Conservation (phyloP, 2,888 invertebrate species). For the Limenitis arthemis region DNA sequence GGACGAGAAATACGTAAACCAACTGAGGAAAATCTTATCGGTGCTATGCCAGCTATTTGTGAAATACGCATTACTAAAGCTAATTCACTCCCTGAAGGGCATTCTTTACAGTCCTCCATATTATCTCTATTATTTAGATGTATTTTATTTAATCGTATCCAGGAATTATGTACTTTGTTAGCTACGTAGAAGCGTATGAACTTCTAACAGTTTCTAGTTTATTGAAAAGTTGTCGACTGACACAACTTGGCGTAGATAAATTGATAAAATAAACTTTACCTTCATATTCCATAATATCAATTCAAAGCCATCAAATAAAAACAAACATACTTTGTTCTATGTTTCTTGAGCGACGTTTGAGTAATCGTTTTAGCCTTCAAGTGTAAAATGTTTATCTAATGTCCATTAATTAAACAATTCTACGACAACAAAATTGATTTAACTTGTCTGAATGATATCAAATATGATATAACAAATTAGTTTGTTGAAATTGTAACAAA, state of each 20-base stretch:
- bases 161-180: too few species aligned
- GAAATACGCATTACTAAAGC: slow-evolving; percentile 10
- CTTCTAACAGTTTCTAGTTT: not conserved
- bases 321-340: slow-evolving; percentile 1
- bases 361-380: not conserved
- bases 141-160: too few species aligned
- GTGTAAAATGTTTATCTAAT: slow-evolving; percentile 2
- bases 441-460: not conserved
- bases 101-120: not conserved
- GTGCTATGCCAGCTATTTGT: slow-evolving; percentile 12
- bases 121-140: too few species aligned
- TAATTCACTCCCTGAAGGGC: not conserved
- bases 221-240: not conserved
- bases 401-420: not conserved
- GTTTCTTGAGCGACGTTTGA: not conserved
- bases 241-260: not conserved
- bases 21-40: slow-evolving; percentile 3
- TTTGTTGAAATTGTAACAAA: too few species aligned
- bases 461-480: not conserved
- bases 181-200: too few species aligned
- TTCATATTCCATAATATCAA: not conserved
- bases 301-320: not conserved
- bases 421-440: not conserved
- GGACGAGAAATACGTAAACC: slow-evolving; percentile 8
- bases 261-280: not conserved